Conservation (phyloP, 2,797 vertebrate species). For the Lycodopsis pacificus region DNA sequence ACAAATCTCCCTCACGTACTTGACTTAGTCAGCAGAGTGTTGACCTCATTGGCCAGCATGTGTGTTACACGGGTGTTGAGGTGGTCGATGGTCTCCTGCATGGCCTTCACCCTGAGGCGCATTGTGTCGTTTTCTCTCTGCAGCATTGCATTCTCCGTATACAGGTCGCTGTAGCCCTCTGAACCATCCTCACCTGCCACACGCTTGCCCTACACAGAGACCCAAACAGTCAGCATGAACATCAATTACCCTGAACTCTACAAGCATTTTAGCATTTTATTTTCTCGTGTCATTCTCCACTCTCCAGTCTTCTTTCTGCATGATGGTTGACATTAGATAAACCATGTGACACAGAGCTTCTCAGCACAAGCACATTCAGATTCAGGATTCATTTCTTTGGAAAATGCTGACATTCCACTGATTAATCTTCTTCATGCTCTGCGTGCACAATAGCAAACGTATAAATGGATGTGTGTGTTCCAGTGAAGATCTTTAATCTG, state of each 20-base stretch:
- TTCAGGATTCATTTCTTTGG: conserved; percentile 24
- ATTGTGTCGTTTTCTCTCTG: conserved; percentile 92
- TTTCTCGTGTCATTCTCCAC: not conserved
- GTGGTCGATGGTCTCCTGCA: conserved; percentile 97
- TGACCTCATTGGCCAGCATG: conserved; percentile 94
- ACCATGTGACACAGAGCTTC: not conserved
- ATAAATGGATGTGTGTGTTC: conserved; percentile 38
- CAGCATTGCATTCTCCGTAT: conserved; percentile 93
- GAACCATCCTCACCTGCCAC: conserved; percentile 91
- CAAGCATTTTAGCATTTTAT: not conserved
- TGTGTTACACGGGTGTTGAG: conserved; percentile 94
- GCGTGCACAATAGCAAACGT: not conserved
- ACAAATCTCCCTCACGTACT: conserved; percentile 78
- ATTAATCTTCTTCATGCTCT: conserved; percentile 23
- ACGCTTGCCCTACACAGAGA: conserved; percentile 90
- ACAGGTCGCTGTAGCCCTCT: conserved; percentile 93
- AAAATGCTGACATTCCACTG: conserved; percentile 30
- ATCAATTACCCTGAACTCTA: not conserved
- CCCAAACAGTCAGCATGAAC: not conserved
- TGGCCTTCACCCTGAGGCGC: conserved; percentile 94
- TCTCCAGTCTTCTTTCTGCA: not conserved
- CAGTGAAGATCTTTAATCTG: conserved; percentile 51
- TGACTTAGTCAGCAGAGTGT: conserved; percentile 90
- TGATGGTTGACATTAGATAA: conserved; percentile 1
- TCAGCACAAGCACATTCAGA: not conserved